phyloP scores from a whole-genome alignment of 2,888 invertebrate genomes.

The Coleophora flavipennella region DNA sequence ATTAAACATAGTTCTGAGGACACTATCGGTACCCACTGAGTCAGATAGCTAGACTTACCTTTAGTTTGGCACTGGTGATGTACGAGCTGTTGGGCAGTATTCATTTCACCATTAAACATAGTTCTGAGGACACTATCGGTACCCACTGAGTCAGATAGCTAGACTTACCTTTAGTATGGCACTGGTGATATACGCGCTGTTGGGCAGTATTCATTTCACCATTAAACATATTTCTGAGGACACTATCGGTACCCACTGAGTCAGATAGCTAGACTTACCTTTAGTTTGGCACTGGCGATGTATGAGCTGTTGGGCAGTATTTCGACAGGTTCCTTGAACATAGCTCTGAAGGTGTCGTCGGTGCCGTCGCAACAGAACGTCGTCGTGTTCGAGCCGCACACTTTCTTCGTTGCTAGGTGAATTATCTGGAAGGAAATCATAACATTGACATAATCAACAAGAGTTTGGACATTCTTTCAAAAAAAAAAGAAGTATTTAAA shows the following conservation, averaged over 20 bases:
- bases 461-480: too few species aligned
- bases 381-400: slow-evolving; percentile 81
- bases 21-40: slow-evolving; percentile 81
- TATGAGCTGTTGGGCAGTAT: slow-evolving; percentile 84
- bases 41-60: too few species aligned
- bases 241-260: slow-evolving; percentile 81
- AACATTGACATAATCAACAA: too few species aligned
- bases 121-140: slow-evolving; percentile 83
- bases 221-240: slow-evolving; percentile 86
- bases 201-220: too few species aligned
- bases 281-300: slow-evolving; percentile 84
- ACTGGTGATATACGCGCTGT: slow-evolving; percentile 86
- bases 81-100: too few species aligned
- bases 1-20: slow-evolving; percentile 87
- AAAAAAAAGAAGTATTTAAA: too few species aligned
- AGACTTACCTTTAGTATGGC: slow-evolving; percentile 79
- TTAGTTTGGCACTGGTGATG: slow-evolving; percentile 84
- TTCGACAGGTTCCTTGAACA: slow-evolving; percentile 89
- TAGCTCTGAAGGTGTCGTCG: slow-evolving; percentile 81
- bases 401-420: slow-evolving; percentile 81
- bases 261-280: slow-evolving; percentile 63
- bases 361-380: slow-evolving; percentile 86
- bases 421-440: slow-evolving; percentile 72
- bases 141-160: too few species aligned
- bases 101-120: slow-evolving; percentile 90